Evolutionary conservation across 2,113 vertebrate genomes (phyloP), one percentile per base, ranked within the genome.

Genomic region (Oreochromis niloticus): DNA sequence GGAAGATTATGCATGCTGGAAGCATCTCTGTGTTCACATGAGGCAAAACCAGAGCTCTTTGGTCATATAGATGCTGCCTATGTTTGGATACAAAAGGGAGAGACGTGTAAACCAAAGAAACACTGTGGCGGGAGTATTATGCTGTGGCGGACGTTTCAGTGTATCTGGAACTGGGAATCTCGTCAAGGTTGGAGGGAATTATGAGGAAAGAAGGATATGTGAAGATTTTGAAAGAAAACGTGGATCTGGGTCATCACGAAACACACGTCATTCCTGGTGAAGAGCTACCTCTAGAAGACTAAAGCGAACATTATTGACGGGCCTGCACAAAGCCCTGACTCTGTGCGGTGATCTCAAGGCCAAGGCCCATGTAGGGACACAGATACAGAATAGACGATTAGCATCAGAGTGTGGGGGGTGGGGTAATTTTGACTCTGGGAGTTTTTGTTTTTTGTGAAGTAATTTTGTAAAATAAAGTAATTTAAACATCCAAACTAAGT

Each of bases 311-410:
- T 71, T 71, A 24, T 41, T 73, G 66, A 46, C 39, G 0, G 22
- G n/a, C 39, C 66, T 1, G 7, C 39, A 71, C 66, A 71, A 43
- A 43, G 39, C 66, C 13, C 39, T 27, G 39, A 43, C n/a, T 71
- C 66, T 71, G 36, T 43, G 66, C 3, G 1, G 5, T 43, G 0
- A 71, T 43, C 0, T 0, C 5, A 73, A 27, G 2, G 13, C 39
- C 39, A 73, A 46, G 39, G 2, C 46, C 68, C 39, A 46, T 14
- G 1, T 39, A 5, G 19, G 34, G 34, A 66, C 61, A 22, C 8
- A n/a, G 13, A 68, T 39, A 7, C 34, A 68, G 19, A 66, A 13
- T 8, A 0, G 34, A 66, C 0, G 10, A 66, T 68, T 13, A 39
- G 11, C 19, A 13, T 68, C 3, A 1, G 17, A 39, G 32, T 11